Conservation (phyloP, 2,888 invertebrate genomes). For the Limnephilus marmoratus region DNA sequence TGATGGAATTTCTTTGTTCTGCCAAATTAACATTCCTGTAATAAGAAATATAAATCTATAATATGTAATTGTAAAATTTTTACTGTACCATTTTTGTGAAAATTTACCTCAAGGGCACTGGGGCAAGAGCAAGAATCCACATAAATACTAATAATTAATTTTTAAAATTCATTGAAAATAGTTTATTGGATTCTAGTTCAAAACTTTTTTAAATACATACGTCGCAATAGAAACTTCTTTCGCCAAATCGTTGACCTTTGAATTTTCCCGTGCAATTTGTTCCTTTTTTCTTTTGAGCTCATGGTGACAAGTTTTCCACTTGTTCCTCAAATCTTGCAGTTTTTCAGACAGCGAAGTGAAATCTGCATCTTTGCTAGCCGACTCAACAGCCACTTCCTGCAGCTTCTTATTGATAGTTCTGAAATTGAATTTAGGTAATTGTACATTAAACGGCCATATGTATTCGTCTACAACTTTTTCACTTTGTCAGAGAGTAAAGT, state of each 20-base stretch:
- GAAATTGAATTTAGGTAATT: constrained; percentile 62
- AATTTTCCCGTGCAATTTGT: constrained; percentile 70
- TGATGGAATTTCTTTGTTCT: constrained; percentile 58
- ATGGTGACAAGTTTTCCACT: constrained; percentile 67
- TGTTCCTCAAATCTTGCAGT: constrained; percentile 69
- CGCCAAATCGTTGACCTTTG: constrained; percentile 70
- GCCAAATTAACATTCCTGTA: constrained; percentile 65
- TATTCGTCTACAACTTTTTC: background rate
- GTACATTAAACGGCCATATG: background rate
- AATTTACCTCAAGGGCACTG: too few relatives aligned
- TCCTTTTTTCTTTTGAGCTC: constrained; percentile 69
- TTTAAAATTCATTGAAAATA: background rate
- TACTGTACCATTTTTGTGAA: background rate
- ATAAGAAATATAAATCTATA: background rate
- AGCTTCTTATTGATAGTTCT: constrained; percentile 71
- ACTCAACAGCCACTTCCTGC: constrained; percentile 70
- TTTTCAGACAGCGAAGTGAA: constrained; percentile 69
- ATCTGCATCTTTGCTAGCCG: constrained; percentile 72
- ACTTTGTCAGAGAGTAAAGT: background rate
- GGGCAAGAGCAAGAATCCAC: background rate
- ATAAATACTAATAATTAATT: background rate
- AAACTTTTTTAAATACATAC: constrained; percentile 47
- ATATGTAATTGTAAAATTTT: constrained; percentile 9
- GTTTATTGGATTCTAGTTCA: background rate
- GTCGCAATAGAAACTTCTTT: constrained; percentile 60